phyloP scores from a whole-genome alignment of 2,888 invertebrate genomes.

The Cabera pusaria region DNA sequence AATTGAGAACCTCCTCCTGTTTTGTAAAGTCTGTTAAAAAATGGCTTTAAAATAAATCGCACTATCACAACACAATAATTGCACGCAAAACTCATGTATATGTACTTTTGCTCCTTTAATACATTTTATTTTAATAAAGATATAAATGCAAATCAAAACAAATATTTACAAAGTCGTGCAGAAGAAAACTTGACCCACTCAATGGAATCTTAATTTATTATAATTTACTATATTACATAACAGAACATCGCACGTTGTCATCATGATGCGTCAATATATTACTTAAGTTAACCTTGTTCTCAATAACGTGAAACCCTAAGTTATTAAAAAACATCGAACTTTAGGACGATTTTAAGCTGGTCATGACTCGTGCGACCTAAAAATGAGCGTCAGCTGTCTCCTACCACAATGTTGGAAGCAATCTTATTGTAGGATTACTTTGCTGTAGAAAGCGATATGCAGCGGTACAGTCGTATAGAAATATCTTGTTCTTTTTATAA shows the following conservation, averaged over 20 bases:
- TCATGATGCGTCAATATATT: constrained; percentile 41
- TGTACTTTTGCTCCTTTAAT: too few species aligned
- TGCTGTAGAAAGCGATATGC: too few species aligned
- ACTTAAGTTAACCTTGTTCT: constrained; percentile 53
- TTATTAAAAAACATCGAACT: constrained; percentile 34
- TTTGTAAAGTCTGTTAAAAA: too few species aligned
- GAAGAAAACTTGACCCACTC: constrained; percentile 43
- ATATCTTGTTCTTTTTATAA: too few species aligned
- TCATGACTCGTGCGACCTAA: constrained; percentile 48
- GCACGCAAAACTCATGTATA: too few species aligned
- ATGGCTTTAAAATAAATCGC: too few species aligned
- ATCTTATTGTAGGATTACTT: too few species aligned
- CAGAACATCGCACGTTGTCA: constrained; percentile 38
- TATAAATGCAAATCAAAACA: constrained; percentile 5
- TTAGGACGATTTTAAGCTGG: constrained; percentile 26
- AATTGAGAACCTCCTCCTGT: too few species aligned
- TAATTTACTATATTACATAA: constrained; percentile 41
- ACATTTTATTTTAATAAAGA: too few species aligned
- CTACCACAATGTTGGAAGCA: too few species aligned
- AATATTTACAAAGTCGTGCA: constrained; percentile 5
- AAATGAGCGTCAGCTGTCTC: constrained; percentile 44
- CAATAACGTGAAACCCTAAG: constrained; percentile 34
- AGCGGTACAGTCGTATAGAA: too few species aligned
- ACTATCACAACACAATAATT: too few species aligned
- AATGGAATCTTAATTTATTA: constrained; percentile 33